Percentiles rank a stretch among this genome's conserved stretches.
These are phyloP conservation scores for Cremastinae sp. DNA, from an alignment of 2,888 invertebrate genomes.

Conservation along the genomic window DNA sequence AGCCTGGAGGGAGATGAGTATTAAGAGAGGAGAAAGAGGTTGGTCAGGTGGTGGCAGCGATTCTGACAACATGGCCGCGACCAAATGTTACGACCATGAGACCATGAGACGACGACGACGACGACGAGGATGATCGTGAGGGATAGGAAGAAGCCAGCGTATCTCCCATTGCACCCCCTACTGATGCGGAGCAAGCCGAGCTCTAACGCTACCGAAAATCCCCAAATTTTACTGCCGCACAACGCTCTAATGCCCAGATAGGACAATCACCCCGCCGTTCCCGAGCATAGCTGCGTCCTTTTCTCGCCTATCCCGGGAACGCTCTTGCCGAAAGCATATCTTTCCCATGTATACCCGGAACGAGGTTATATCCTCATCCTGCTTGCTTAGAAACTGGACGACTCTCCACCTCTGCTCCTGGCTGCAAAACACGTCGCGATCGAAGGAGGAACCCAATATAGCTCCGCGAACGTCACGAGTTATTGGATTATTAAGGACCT, in stretches of 20 bases:
- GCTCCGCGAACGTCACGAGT: constrained; percentile 64
- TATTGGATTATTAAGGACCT: constrained; percentile 79
- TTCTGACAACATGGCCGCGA: constrained; percentile 80
- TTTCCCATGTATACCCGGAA: too few species aligned
- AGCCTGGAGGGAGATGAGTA: constrained; percentile 67
- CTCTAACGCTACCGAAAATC: constrained; percentile 43
- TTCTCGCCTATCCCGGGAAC: background rate
- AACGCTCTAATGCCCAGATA: constrained; percentile 15
- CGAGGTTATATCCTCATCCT: constrained; percentile 63
- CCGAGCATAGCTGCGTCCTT: background rate
- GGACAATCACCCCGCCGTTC: constrained; percentile 34
- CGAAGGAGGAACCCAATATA: constrained; percentile 24
- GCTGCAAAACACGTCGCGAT: constrained; percentile 20
- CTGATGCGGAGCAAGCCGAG: constrained; percentile 62
- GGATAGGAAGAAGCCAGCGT: constrained; percentile 66
- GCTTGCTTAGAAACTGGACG: constrained; percentile 74
- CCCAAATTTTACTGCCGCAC: constrained; percentile 36
- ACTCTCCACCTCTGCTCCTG: constrained; percentile 43
- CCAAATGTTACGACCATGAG: constrained; percentile 66
- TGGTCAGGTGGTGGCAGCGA: constrained; percentile 78
- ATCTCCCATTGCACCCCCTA: constrained; percentile 59
- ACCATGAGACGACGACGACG: constrained; percentile 41
- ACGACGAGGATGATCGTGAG: constrained; percentile 63
- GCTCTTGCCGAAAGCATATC: background rate
- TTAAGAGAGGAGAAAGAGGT: constrained; percentile 79